Evolutionary conservation across 30 jellyfish, hydroid and myxozoan genomes (phyloP), one percentile per base, ranked within the genome.

Genomic region (Pseudorhiza aurosa): DNA sequence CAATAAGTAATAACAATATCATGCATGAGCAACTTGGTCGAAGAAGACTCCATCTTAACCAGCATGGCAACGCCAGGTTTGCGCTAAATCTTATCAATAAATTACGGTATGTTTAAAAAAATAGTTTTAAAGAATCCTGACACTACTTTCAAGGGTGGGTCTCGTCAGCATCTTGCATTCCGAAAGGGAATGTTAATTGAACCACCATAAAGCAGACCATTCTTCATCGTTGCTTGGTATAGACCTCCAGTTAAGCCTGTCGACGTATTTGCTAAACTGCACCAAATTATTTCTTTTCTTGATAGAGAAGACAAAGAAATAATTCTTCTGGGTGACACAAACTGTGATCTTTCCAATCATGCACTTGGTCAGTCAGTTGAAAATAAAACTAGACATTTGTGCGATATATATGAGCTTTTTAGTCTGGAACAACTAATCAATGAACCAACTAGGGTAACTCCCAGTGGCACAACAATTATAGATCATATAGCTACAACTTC

Each of bases 401-500:
- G 49, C 18, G 24, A 36, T 59, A n/a, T 59, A 32, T 59, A 8
- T 25, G 73, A 59, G 47, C 46, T 59, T 36, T 29, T 59, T 59
- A 59, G 46, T 36, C 30, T 25, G 1, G 46, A 55, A 17, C 69
- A 55, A 25, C 73, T 59, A 26, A 59, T 59, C 47, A 36, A 27
- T 11, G 78, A 64, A 25, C 78, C 78, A 64, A 31, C 78, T 25
- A 64, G 59, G 78, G 78, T 64, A 25, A 31, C 59, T 29, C 63
- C 47, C 71, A 64, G 58, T 31, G 12, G 58, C 53, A 31, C 78
- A 7, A 18, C 78, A 12, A 31, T 64, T 25, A 64, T 64, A 0
- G 78, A 64, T 64, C 78, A 64, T 37, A 64, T 64, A 29, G 78
- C 78, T 37, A 64, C 63, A 33, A 64, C 60, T 9, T 64, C 78